Percentiles rank a stretch among this genome's conserved stretches.
phyloP scores from a whole-genome alignment of 2,888 invertebrate genomes.

The Polydesmus complanatus region DNA sequence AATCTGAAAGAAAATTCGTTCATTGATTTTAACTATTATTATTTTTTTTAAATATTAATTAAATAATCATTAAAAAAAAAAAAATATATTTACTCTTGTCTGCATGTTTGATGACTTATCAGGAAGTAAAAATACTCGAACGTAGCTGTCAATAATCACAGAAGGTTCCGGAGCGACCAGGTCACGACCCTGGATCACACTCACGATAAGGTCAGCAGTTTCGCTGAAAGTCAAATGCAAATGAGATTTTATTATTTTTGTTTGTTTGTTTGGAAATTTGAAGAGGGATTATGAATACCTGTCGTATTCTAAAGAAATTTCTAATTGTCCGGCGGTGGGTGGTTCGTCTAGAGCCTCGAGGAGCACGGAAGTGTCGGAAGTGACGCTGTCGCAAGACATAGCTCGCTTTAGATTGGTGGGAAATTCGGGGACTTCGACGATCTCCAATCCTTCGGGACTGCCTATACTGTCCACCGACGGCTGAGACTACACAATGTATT shows the following conservation, averaged over 20 bases:
- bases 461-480: constrained; percentile 6
- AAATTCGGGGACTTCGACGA: constrained; percentile 17
- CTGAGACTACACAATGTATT: background rate
- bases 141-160: constrained; percentile 55
- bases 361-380: constrained; percentile 60
- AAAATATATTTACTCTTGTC: constrained; percentile 41
- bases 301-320: constrained; percentile 62
- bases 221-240: constrained; percentile 33
- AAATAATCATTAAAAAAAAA: background rate
- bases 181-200: constrained; percentile 61
- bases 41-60: too few species aligned
- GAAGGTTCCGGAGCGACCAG: constrained; percentile 45
- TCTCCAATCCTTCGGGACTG: background rate
- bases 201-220: constrained; percentile 47
- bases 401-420: constrained; percentile 45
- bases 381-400: constrained; percentile 64
- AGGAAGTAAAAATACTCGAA: constrained; percentile 57
- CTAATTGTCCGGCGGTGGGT: constrained; percentile 54
- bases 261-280: too few species aligned
- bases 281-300: constrained; percentile 38
- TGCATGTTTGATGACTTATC: constrained; percentile 53
- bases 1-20: constrained; percentile 38
- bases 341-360: constrained; percentile 51
- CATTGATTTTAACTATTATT: too few species aligned
- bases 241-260: too few species aligned